These are phyloP conservation scores for Vollenhovia emeryi DNA, from an alignment of 1,140 invertebrate species.

Conservation along the genomic window DNA sequence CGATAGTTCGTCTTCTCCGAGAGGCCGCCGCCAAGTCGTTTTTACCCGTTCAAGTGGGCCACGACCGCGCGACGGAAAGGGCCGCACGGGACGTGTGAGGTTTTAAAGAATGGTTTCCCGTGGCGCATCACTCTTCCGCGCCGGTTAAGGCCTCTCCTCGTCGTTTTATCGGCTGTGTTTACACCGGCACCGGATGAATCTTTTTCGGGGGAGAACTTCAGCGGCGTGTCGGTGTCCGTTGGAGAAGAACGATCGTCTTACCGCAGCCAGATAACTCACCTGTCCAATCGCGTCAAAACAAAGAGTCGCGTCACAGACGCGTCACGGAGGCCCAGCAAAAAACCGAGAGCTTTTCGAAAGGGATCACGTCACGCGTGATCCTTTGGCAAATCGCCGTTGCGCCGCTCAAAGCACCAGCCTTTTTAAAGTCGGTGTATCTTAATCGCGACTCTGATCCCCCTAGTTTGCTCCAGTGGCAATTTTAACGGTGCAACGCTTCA, in stretches of 20 bases:
- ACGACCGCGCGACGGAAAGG: slow-evolving; percentile 69
- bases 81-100: slow-evolving; percentile 69
- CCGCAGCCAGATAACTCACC: slow-evolving; percentile 76
- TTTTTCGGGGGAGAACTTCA: slow-evolving; percentile 78
- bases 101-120: slow-evolving; percentile 82
- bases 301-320: slow-evolving; percentile 69
- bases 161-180: slow-evolving; percentile 80
- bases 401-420: background rate
- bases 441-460: background rate
- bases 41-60: slow-evolving; percentile 73
- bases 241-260: slow-evolving; percentile 78
- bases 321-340: slow-evolving; percentile 33
- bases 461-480: background rate
- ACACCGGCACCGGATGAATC: slow-evolving; percentile 76
- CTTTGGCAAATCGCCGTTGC: slow-evolving; percentile 57
- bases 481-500: background rate
- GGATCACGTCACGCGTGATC: background rate
- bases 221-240: slow-evolving; percentile 71
- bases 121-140: slow-evolving; percentile 80
- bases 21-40: slow-evolving; percentile 61
- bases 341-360: slow-evolving; percentile 45
- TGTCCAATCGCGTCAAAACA: slow-evolving; percentile 76
- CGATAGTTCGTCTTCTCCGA: slow-evolving; percentile 68
- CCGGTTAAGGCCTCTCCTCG: slow-evolving; percentile 74
- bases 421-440: slow-evolving; percentile 28